Evolutionary conservation across 2,797 vertebrate species (phyloP).

Genomic region (Cichlasoma orientale): DNA sequence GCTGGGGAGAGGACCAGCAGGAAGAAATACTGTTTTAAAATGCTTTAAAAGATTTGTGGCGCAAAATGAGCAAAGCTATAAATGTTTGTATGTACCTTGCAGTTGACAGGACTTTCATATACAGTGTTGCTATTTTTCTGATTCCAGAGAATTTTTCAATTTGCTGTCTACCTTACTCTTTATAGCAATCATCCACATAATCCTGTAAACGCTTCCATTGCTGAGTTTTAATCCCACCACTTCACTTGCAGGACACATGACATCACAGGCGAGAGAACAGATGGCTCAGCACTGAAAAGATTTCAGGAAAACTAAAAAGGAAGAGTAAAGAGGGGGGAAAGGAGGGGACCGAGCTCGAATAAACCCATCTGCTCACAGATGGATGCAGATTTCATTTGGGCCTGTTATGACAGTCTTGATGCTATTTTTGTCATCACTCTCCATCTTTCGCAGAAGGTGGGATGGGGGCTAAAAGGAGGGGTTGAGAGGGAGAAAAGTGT

Average conservation of each 20-base stretch:
- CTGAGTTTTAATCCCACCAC: slow-evolving; percentile 48
- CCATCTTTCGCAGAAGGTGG: slow-evolving; percentile 56
- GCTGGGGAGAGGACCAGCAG: not conserved
- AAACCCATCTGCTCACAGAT: slow-evolving; percentile 70
- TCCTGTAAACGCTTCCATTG: slow-evolving; percentile 35
- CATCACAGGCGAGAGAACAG: slow-evolving; percentile 54
- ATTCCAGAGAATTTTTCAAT: slow-evolving; percentile 20
- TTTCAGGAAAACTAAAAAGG: slow-evolving; percentile 56
- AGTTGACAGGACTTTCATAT: not conserved
- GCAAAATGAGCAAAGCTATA: not conserved
- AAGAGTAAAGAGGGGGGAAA: slow-evolving; percentile 10
- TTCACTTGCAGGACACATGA: slow-evolving; percentile 44
- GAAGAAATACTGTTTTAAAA: not conserved
- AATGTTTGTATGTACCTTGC: not conserved
- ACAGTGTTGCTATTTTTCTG: slow-evolving; percentile 18
- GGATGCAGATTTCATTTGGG: slow-evolving; percentile 59
- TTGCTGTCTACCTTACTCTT: slow-evolving; percentile 19
- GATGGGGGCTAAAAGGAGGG: slow-evolving; percentile 20
- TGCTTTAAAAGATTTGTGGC: not conserved
- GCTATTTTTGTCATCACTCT: slow-evolving; percentile 62
- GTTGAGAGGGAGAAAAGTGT: slow-evolving; percentile 16
- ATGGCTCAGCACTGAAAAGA: slow-evolving; percentile 63
- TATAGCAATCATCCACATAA: slow-evolving; percentile 23
- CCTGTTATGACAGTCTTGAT: slow-evolving; percentile 51
- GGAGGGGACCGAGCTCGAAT: slow-evolving; percentile 27